phyloP scores from a whole-genome alignment of 64 coral and sea anemone species.

The Acropora yongei region DNA sequence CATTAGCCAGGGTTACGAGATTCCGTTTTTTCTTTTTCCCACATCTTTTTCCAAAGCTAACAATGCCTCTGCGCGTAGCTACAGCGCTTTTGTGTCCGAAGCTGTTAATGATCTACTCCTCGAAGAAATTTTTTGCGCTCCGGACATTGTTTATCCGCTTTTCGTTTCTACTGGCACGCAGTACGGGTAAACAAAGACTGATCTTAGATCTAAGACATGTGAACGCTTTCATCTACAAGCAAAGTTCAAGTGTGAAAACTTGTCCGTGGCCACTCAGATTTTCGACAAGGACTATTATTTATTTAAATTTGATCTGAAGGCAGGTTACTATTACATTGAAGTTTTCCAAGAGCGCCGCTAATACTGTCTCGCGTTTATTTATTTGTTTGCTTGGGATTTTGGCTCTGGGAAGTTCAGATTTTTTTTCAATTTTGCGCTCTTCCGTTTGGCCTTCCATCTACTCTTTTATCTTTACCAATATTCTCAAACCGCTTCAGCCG shows the following conservation, averaged over 20 bases:
- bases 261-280: neutral
- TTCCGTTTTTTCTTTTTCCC: neutral
- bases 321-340: slow-evolving; percentile 7
- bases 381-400: slow-evolving; percentile 1
- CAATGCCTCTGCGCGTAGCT: too few relatives aligned
- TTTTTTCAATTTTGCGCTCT: slow-evolving; percentile 33
- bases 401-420: slow-evolving; percentile 3
- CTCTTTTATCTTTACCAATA: slow-evolving; percentile 30
- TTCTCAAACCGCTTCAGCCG: neutral
- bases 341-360: neutral
- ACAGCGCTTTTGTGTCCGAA: too few relatives aligned
- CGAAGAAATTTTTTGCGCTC: slow-evolving; percentile 8
- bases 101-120: neutral
- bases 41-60: too few relatives aligned
- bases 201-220: slow-evolving; percentile 42
- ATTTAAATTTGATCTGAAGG: slow-evolving; percentile 43
- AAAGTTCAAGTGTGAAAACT: slow-evolving; percentile 13
- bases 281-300: neutral
- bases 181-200: slow-evolving; percentile 11
- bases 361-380: neutral
- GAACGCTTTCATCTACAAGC: slow-evolving; percentile 40
- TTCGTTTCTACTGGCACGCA: slow-evolving; percentile 5
- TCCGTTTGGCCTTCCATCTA: slow-evolving; percentile 38
- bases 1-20: neutral
- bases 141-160: slow-evolving; percentile 19